Percentiles rank a stretch among this genome's conserved stretches.
Evolutionary conservation across 2,113 vertebrate species (phyloP).

Genomic region (Anser cygnoides): DNA sequence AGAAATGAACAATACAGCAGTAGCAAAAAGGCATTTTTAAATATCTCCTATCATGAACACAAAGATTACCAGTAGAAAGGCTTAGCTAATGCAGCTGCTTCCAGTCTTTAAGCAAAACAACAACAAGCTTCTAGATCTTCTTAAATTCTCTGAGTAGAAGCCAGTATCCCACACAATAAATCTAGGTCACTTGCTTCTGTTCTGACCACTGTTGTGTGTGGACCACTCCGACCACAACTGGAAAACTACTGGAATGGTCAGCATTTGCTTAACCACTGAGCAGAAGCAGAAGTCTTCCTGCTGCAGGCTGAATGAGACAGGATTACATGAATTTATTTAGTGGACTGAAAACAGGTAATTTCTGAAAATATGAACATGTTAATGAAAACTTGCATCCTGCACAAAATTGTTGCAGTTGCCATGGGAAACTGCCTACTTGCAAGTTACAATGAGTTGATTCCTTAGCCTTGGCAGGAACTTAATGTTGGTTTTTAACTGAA

Average conservation of each 20-base stretch:
- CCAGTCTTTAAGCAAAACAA: background rate
- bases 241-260: background rate
- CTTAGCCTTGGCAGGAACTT: background rate
- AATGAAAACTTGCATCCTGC: background rate
- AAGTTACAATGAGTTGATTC: background rate
- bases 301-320: background rate
- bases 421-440: background rate
- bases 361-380: background rate
- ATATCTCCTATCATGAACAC: background rate
- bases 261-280: background rate
- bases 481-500: background rate
- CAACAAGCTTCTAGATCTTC: background rate
- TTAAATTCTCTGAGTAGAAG: background rate
- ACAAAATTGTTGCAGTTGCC: background rate
- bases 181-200: background rate
- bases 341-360: background rate
- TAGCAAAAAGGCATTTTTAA: background rate
- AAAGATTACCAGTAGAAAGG: background rate
- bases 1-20: background rate
- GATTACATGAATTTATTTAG: background rate
- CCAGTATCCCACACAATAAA: background rate
- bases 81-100: background rate
- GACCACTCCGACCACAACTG: background rate
- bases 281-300: background rate
- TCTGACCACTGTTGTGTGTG: background rate